phyloP scores from a whole-genome alignment of 2,888 invertebrate genomes.

The Parnassius apollo region DNA sequence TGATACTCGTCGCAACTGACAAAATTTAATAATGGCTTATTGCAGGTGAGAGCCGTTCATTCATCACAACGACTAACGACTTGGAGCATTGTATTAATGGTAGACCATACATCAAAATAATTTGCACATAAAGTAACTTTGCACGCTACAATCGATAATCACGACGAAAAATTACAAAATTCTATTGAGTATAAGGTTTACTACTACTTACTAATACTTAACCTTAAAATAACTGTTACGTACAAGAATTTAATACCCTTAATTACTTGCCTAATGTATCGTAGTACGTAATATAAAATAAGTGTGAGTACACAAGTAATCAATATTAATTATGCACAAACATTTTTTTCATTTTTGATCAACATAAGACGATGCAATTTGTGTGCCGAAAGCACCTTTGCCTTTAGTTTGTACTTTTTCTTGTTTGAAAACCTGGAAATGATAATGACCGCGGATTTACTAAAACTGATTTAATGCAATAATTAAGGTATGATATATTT shows the following conservation, averaged over 20 bases:
- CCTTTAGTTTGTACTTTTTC: slow-evolving; percentile 17
- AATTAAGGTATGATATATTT: slow-evolving; percentile 23
- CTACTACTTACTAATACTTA: too few relatives aligned
- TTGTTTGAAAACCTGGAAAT: slow-evolving; percentile 15
- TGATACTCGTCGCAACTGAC: slow-evolving; percentile 42
- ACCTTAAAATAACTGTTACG: too few relatives aligned
- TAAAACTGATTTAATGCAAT: slow-evolving; percentile 18
- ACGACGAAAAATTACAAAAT: neutral
- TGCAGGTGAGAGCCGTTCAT: slow-evolving; percentile 53
- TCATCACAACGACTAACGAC: slow-evolving; percentile 70
- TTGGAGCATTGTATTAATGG: slow-evolving; percentile 76
- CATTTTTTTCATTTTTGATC: too few relatives aligned
- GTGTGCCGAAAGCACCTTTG: slow-evolving; percentile 18
- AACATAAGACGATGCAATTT: slow-evolving; percentile 19
- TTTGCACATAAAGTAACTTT: slow-evolving; percentile 51
- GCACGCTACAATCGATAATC: neutral
- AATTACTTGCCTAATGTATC: too few relatives aligned
- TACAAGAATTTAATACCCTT: too few relatives aligned
- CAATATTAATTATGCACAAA: too few relatives aligned
- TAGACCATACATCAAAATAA: slow-evolving; percentile 73
- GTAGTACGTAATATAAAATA: too few relatives aligned
- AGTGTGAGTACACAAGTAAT: too few relatives aligned
- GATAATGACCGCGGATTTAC: slow-evolving; percentile 25
- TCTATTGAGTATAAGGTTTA: too few relatives aligned
- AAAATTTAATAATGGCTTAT: slow-evolving; percentile 57